A percentile compares a stretch with the other conserved stretches of the same genome.
Evolutionary conservation across 2,888 invertebrate genomes (phyloP).

Genomic region (Ethmia dodecea): DNA sequence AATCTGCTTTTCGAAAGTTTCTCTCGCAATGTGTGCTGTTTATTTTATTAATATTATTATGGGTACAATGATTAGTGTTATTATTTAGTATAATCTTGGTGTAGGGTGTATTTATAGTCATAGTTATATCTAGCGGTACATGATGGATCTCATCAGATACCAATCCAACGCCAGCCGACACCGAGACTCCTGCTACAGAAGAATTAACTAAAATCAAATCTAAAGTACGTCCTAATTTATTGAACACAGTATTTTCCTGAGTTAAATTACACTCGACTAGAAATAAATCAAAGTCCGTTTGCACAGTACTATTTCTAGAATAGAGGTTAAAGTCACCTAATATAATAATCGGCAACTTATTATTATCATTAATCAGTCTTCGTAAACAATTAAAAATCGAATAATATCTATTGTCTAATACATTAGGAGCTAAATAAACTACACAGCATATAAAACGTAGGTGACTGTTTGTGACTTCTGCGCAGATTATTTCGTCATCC

Average conservation of each 20-base stretch:
- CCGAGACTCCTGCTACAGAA: background rate
- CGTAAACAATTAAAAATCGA: background rate
- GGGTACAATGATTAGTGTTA: too few species aligned
- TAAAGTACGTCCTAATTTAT: background rate
- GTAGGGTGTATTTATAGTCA: background rate
- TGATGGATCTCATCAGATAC: background rate
- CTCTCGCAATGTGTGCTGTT: too few species aligned
- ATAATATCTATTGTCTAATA: background rate
- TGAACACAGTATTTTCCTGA: background rate
- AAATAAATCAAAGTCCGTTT: background rate
- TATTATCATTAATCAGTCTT: background rate
- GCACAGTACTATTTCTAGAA: background rate
- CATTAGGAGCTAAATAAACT: background rate
- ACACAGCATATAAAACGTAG: slow-evolving; percentile 1
- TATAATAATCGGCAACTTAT: background rate
- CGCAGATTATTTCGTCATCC: background rate
- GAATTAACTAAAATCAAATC: background rate
- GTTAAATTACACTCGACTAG: background rate
- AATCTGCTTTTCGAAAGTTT: too few species aligned
- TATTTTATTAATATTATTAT: too few species aligned
- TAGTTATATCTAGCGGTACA: background rate
- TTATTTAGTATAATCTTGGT: too few species aligned
- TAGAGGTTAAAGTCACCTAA: background rate
- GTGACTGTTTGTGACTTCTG: background rate
- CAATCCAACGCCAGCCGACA: background rate